Base-by-base conservation (phyloP, 2,113 vertebrate species). In the Rhagologus leucostigma region DNA sequence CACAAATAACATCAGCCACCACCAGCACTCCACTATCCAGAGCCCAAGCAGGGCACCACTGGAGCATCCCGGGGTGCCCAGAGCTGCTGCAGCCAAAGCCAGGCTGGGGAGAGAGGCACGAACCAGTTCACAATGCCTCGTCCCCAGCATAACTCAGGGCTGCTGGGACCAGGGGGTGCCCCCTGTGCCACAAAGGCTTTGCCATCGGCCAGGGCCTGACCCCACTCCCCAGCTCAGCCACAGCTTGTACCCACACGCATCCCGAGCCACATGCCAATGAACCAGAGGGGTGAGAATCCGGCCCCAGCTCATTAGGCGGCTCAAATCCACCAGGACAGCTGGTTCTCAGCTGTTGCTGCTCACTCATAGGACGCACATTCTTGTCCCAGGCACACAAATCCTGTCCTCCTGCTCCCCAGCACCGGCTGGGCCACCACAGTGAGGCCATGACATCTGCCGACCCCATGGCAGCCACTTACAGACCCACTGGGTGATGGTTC, bases 311-410 rank as follows among this genome's bases (percentile, higher is more conserved):
- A 14, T 46, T 60, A 89, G 80, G 94, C 78, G 35, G 93, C 52
- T 65, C 30, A 79, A 80, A 91, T 55, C 10, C 92, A 53, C 30
- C 29, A 7, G 42, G 93, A 85, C 97, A 97, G 97, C 96, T 97
- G 96, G 60, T 3, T 30, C 76, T 96, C 97, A 97, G 96, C 97
- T 97, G 97, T 77, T 37, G 52, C 93, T 24, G 37, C 93, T 94
- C 96, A 47, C 77, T 92, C 93, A 87, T 46, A 49, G 62, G 73
- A 64, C 6, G 0, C 63, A 69, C 82, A 42, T 90, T 95, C 89
- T 4, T 52, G 74, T 52, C 64, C 23, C 49, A 29, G 63, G 52
- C 23, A 5, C 87, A 63, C 55, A 68, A 26, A 84, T 62, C 78
- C 92, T 20, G 29, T 9, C 57, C 84, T 23, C 22, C 53, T 21